Base-by-base conservation (phyloP, 2,888 invertebrate genomes). In the Eupeodes luniger region DNA sequence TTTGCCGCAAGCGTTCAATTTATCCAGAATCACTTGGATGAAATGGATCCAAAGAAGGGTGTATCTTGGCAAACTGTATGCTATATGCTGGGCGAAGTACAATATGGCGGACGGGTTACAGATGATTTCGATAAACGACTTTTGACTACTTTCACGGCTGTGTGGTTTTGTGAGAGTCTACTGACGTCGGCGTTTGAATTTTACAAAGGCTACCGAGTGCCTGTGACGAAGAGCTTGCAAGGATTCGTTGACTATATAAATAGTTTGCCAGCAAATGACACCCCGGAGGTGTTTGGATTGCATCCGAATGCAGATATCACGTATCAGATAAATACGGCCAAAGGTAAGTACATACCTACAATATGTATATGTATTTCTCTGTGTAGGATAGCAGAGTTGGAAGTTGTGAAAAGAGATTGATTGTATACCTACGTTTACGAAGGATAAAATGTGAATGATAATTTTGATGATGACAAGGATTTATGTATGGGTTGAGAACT, bases 51-150 rank as follows among this genome's bases (percentile, higher is more conserved):
- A 0, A 99, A 98, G 92, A 98, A 98, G 94, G 98, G 98, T 34
- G 98, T 99, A 85, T 98, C 98, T 0, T 99, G 99, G 99, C 98
- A 98, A 27, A 99, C 99, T 0, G 96, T 99, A 11, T 98, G 98
- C 92, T 99, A 99, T 92, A 99, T 99, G 99, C 96, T 99, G 51
- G 98, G 99, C 49, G 99, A 99, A 94, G 97, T 97, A 4, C 95
- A 96, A 91, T 96, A 96, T 90, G 98, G 98, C 14, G 99, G 99
- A 5, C 95, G 99, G 90, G 99, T 99, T 0, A 99, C 99, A 0
- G 99, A 99, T 92, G 99, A 99, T 93, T 99, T 98, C 92, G 99
- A 99, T 94, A 99, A 99, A 93, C 95, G 98, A 49, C 94, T 99
- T 34, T 94, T 99, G 57, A 98, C 97, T 36, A 98, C 99, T 0